Conservation (phyloP, 2,888 invertebrate genomes). For the Tachina grossa region DNA sequence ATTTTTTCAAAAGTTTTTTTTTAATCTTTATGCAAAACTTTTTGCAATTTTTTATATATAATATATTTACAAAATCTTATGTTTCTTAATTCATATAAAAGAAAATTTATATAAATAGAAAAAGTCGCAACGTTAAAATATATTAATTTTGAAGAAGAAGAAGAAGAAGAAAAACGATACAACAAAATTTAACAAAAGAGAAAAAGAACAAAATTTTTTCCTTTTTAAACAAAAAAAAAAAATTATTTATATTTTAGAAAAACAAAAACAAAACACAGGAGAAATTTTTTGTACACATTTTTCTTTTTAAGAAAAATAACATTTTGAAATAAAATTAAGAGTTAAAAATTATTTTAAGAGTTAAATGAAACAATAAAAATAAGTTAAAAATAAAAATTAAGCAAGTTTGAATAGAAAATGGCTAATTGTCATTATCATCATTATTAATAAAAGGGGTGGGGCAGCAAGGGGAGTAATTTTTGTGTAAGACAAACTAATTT, state of each 20-base stretch:
- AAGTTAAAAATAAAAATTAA: conserved; percentile 22
- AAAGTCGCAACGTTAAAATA: conserved; percentile 41
- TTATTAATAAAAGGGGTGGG: neutral
- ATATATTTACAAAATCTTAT: conserved; percentile 31
- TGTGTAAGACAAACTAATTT: conserved; percentile 39
- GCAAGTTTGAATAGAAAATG: conserved; percentile 56
- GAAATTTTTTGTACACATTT: conserved; percentile 24
- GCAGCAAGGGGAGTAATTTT: neutral
- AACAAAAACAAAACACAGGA: conserved; percentile 12
- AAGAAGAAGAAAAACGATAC: neutral
- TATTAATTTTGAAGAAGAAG: conserved; percentile 22
- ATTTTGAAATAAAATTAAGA: conserved; percentile 13
- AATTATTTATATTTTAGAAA: conserved; percentile 30
- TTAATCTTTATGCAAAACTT: neutral
- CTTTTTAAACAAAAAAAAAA: conserved; percentile 37
- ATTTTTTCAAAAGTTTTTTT: neutral
- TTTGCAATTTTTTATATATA: neutral
- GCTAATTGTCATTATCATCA: conserved; percentile 13
- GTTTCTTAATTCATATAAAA: conserved; percentile 14
- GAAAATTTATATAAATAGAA: neutral
- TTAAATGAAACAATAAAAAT: conserved; percentile 74
- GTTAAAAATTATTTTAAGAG: conserved; percentile 20
- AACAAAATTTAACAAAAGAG: conserved; percentile 69
- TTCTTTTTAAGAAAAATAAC: conserved; percentile 21
- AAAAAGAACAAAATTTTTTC: conserved; percentile 68